phyloP scores from a whole-genome alignment of 2,797 vertebrate genomes.

The Micrastur ruficollis region DNA sequence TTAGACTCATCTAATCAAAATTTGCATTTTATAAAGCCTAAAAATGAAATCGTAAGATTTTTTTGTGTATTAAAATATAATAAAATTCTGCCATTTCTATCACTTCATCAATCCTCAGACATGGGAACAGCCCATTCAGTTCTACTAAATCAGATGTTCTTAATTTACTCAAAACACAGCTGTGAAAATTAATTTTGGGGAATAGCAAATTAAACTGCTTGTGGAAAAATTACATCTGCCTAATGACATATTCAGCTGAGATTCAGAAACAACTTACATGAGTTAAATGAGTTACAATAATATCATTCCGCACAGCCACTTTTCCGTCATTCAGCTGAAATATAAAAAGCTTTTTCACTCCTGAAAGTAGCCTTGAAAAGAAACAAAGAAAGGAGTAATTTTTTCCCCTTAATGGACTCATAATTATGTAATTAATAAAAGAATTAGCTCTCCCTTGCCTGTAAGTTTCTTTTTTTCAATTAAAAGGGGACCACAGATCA shows the following conservation, averaged over 20 bases:
- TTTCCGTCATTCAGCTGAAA: slow-evolving; percentile 94
- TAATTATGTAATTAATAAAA: neutral
- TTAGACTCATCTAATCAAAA: neutral
- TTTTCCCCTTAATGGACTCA: neutral
- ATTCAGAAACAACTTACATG: slow-evolving; percentile 80
- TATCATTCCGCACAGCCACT: slow-evolving; percentile 88
- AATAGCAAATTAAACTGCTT: no score
- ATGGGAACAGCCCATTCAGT: neutral
- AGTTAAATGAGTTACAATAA: slow-evolving; percentile 94
- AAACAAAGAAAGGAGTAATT: neutral
- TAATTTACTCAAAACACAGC: neutral
- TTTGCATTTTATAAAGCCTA: neutral
- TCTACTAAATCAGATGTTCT: neutral
- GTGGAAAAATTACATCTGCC: neutral
- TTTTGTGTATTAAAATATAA: neutral
- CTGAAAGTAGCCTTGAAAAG: slow-evolving; percentile 90
- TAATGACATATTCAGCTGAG: neutral
- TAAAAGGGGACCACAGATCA: neutral
- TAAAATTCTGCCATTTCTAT: neutral
- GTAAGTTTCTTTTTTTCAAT: neutral
- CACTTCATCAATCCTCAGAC: neutral
- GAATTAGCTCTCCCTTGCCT: neutral
- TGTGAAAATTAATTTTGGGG: neutral
- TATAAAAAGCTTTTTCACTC: slow-evolving; percentile 94
- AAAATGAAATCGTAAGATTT: neutral